phyloP scores from a whole-genome alignment of 2,113 vertebrate genomes.

The Nerophis ophidion region DNA sequence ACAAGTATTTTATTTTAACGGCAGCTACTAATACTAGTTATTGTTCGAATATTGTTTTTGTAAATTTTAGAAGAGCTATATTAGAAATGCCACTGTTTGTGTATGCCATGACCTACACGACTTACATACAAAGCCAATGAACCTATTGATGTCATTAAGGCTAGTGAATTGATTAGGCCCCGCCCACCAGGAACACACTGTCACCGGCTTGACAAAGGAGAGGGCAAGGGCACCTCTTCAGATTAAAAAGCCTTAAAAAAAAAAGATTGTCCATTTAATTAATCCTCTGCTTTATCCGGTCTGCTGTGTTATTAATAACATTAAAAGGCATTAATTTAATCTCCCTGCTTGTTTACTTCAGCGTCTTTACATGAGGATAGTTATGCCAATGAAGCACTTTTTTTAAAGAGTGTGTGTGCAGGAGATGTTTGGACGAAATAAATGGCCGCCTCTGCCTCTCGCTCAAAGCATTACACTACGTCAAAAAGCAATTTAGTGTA shows the following conservation, averaged over 20 bases:
- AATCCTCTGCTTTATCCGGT: too few relatives aligned
- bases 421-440: constrained; percentile 8
- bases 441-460: constrained; percentile 9
- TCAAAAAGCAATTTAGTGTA: constrained; percentile 28
- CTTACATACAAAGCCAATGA: constrained; percentile 55
- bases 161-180: constrained; percentile 61
- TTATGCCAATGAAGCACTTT: constrained; percentile 59
- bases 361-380: constrained; percentile 19
- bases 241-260: constrained; percentile 13
- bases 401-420: constrained; percentile 34
- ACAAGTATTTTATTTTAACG: too few relatives aligned
- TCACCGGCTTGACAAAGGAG: constrained; percentile 40
- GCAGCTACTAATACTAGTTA: too few relatives aligned
- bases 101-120: background rate
- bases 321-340: constrained; percentile 39
- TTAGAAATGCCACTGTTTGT: background rate
- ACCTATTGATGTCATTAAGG: constrained; percentile 70
- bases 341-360: constrained; percentile 38
- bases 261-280: constrained; percentile 5
- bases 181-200: constrained; percentile 57
- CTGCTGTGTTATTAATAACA: constrained; percentile 6
- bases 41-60: too few relatives aligned
- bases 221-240: background rate
- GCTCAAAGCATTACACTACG: constrained; percentile 13
- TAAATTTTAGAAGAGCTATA: too few relatives aligned